Conservation (phyloP, 2,888 invertebrate species). For the Latrodectus elegans region DNA sequence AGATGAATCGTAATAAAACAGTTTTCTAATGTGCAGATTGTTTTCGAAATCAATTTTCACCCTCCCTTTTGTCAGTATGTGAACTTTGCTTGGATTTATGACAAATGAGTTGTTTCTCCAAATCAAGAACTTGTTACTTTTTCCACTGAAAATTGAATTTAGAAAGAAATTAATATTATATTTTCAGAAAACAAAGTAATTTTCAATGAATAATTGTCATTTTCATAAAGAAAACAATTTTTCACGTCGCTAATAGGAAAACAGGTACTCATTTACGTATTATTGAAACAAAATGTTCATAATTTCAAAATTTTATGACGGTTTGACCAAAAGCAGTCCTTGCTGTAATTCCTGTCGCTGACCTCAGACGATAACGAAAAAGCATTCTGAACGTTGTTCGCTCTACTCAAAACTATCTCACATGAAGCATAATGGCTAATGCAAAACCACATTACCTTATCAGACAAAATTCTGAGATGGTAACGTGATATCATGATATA, state of each 20-base stretch:
- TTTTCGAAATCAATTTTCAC: conserved; percentile 79
- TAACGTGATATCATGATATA: too few species aligned
- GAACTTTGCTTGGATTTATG: conserved; percentile 77
- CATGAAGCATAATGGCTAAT: too few species aligned
- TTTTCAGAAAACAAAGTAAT: background rate
- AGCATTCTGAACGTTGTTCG: too few species aligned
- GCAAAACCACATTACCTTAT: too few species aligned
- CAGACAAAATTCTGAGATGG: too few species aligned
- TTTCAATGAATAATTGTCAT: too few species aligned
- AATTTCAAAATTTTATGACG: background rate
- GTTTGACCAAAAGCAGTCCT: background rate
- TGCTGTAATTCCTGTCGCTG: too few species aligned
- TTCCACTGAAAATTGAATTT: background rate
- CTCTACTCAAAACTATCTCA: too few species aligned
- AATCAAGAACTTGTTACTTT: conserved; percentile 13
- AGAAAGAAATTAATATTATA: background rate
- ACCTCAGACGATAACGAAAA: too few species aligned
- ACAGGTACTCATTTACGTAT: too few species aligned
- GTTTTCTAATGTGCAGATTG: conserved; percentile 78
- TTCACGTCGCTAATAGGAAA: too few species aligned
- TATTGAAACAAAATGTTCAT: background rate
- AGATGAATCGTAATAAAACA: conserved; percentile 73
- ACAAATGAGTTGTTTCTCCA: conserved; percentile 73
- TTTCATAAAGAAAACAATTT: too few species aligned
- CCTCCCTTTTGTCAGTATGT: conserved; percentile 78